Conservation (phyloP, 2,888 invertebrate species). For the Brachyopa scutellaris region DNA sequence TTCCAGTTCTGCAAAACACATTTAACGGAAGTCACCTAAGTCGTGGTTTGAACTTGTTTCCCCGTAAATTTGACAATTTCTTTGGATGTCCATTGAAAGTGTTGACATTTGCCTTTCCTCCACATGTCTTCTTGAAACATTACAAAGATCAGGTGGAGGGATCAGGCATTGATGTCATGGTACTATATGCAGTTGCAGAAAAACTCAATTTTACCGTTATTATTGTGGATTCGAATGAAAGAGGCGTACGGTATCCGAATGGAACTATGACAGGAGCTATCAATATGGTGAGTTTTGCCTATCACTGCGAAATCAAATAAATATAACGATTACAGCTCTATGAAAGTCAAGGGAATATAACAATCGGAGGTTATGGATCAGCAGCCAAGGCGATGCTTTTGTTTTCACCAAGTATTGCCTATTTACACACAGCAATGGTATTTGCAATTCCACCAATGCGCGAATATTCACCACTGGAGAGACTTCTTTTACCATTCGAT, state of each 20-base stretch:
- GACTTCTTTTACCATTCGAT: constrained; percentile 34
- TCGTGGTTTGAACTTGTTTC: constrained; percentile 20
- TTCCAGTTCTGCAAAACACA: constrained; percentile 30
- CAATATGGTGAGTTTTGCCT: constrained; percentile 75
- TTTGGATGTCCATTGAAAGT: constrained; percentile 41
- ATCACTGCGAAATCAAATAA: too few relatives aligned
- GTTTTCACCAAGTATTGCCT: constrained; percentile 38
- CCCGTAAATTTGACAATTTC: constrained; percentile 44
- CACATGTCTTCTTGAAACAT: constrained; percentile 25
- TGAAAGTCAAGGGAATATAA: constrained; percentile 39
- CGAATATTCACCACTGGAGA: constrained; percentile 48
- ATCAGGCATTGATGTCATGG: constrained; percentile 33
- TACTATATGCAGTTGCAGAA: constrained; percentile 28
- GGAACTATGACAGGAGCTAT: constrained; percentile 78
- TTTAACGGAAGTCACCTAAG: constrained; percentile 1
- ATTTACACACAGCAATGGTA: constrained; percentile 34
- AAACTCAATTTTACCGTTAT: constrained; percentile 37
- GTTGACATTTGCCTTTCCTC: constrained; percentile 44
- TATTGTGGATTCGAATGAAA: not conserved
- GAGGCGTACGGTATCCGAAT: constrained; percentile 76
- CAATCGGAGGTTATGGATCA: constrained; percentile 48
- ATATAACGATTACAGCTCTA: constrained; percentile 39
- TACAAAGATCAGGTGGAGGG: not conserved
- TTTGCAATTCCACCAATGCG: constrained; percentile 50
- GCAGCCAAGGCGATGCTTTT: constrained; percentile 33